Base-by-base conservation (phyloP, 2,797 vertebrate species). In the Melanotaenia parkinsoni region DNA sequence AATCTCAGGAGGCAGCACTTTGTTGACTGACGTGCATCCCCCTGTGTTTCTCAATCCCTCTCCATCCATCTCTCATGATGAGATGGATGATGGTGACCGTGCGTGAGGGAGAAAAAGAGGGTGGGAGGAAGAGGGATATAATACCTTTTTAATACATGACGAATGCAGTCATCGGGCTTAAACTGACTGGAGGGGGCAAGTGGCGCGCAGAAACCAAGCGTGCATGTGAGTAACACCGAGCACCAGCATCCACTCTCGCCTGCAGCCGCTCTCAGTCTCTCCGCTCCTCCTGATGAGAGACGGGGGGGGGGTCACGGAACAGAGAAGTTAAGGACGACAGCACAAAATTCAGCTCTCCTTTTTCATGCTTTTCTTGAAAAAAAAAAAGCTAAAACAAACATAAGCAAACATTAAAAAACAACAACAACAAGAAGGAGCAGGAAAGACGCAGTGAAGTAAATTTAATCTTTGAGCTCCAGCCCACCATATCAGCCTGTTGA, bases 131-230 rank as follows among this genome's bases (percentile, higher is more conserved):
- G 80, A 77, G 75, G 69, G 84, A 84, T 88, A 92, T 92, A 90
- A 93, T 92, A 92, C 93, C 90, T 43, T 95, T 92, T 94, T 95
- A 95, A 96, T 95, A 95, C 95, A 94, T 92, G 94, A 96, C 96
- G 96, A 95, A 94, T 91, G 92, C 92, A 93, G 93, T 94, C 93
- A 89, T 91, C 82, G 77, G 94, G 91, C 90, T 93, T 93, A 94
- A 93, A 93, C 82, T 88, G 89, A 87, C 82, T 83, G 68, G 86
- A 32, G 88, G 40, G 85, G 88, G 88, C 71, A 82, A 87, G 79
- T 76, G 63, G 80, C 5, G 33, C 63, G 72, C 73, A 56, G 86
- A 77, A 74, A 67, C 76, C 14, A 32, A 67, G 83, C 33, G 75
- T 86, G 87, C 83, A 74, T 84, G 86, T 89, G 93, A 90, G 88